Base-by-base conservation (phyloP, 2,888 invertebrate genomes). In the Patella caerulea region DNA sequence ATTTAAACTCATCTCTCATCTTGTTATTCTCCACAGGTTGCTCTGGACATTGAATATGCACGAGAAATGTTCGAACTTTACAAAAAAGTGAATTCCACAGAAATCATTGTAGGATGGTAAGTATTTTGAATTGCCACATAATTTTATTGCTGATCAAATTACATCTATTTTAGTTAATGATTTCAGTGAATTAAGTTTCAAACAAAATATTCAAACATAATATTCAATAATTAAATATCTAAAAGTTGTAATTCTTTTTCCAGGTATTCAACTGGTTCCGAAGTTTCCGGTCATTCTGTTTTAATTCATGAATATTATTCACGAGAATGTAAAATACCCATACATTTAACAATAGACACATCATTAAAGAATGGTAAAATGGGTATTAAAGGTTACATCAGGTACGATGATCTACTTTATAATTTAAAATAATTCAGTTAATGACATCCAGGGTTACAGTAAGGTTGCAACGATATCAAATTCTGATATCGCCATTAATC, bases 261-360 rank as follows among this genome's bases (percentile, higher is more conserved):
- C 81, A 93, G 93, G 93, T 93, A 93, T 96, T 98, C 98, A 1
- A 99, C 99, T 0, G 98, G 98, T 75, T 95, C 96, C 86, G 98
- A 99, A 92, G 97, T 99, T 70, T 98, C 98, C 0, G 97, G 97
- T 90, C 98, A 98, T 93, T 98, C 98, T 76, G 96, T 97, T 0
- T 96, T 98, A 76, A 98, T 98, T 91, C 98, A 98, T 90, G 98
- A 98, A 91, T 98, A 98, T 93, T 98, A 98, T 92, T 95, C 97
- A 15, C 94, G 98, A 82, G 98, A 98, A 93, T 88, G 90, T 71
- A 96, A 96, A 88, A 96, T 96, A 92, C 98, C 98, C 0, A 95
- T 99, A 71, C 98, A 99, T 92, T 94, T 99, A 85, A 98, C 98
- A 17, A 94, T 99, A 76, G 99, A 99, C 92, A 98, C 98, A 5